These are phyloP conservation scores for Dufourea novaeangliae DNA, from an alignment of 1,140 invertebrate species.

Conservation along the genomic window DNA sequence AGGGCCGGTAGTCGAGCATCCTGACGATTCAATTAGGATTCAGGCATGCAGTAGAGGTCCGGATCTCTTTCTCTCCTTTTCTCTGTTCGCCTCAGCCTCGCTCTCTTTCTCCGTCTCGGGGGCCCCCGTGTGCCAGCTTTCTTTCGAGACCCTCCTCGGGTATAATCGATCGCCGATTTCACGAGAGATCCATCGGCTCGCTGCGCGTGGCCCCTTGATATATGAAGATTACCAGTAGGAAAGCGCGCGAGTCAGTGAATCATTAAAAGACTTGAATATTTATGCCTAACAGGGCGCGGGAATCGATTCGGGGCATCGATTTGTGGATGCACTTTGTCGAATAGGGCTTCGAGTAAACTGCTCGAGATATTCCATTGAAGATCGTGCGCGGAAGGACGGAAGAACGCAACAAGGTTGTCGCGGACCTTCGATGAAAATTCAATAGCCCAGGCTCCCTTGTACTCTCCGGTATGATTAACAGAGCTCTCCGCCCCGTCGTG, in stretches of 20 bases:
- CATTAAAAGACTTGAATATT: background rate
- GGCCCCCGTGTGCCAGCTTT: slow-evolving; percentile 27
- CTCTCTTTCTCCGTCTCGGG: slow-evolving; percentile 10
- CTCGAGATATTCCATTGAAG: too few species aligned
- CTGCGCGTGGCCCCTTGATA: slow-evolving; percentile 60
- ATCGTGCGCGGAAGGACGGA: too few species aligned
- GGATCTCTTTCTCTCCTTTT: slow-evolving; percentile 34
- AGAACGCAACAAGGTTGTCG: too few species aligned
- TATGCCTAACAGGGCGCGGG: too few species aligned
- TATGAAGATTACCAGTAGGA: slow-evolving; percentile 68
- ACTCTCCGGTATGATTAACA: slow-evolving; percentile 13
- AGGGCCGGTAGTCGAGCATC: slow-evolving; percentile 66
- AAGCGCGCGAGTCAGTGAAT: slow-evolving; percentile 41
- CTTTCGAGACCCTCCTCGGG: slow-evolving; percentile 57
- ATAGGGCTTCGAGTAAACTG: too few species aligned
- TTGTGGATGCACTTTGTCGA: too few species aligned
- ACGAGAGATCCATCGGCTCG: slow-evolving; percentile 53
- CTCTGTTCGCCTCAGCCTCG: slow-evolving; percentile 19
- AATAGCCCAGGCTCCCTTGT: slow-evolving; percentile 12
- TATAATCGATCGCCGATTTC: slow-evolving; percentile 72
- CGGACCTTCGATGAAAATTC: background rate
- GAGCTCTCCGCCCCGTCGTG: background rate
- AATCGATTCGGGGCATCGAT: background rate
- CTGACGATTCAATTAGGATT: slow-evolving; percentile 80
- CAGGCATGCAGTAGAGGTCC: slow-evolving; percentile 60